Conservation (phyloP, 1,140 invertebrate genomes). For the Caenorhabditis brenneri region DNA sequence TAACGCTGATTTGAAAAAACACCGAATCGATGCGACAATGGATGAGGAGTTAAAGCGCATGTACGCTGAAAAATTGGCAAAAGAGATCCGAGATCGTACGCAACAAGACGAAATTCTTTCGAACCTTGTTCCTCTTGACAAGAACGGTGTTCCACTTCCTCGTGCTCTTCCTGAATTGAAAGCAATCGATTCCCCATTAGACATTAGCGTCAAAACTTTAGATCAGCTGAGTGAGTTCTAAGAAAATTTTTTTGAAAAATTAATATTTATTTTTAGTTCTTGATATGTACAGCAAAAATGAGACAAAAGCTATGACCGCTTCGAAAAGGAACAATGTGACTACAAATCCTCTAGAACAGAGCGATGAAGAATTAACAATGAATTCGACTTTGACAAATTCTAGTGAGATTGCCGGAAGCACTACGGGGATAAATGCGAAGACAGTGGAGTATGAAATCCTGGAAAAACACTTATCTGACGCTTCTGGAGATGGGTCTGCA, state of each 20-base stretch:
- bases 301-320: neutral
- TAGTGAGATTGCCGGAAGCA: neutral
- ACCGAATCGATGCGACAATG: slow-evolving; percentile 20
- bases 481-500: neutral
- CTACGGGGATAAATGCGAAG: neutral
- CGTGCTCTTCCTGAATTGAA: slow-evolving; percentile 25
- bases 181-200: neutral
- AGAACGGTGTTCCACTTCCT: slow-evolving; percentile 11
- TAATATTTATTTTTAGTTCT: neutral
- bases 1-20: slow-evolving; percentile 11
- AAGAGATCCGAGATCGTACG: neutral
- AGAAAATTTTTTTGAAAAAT: neutral
- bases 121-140: slow-evolving; percentile 7
- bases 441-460: neutral
- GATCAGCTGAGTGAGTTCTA: slow-evolving; percentile 11
- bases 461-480: neutral
- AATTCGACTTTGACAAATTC: neutral
- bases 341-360: neutral
- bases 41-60: slow-evolving; percentile 38
- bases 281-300: slow-evolving; percentile 13
- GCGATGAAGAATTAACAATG: neutral
- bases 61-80: slow-evolving; percentile 37
- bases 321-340: neutral
- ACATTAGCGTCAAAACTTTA: neutral
- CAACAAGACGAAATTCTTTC: neutral